Percentiles rank a stretch among this genome's conserved stretches.
phyloP scores from a whole-genome alignment of 2,888 invertebrate species.

The Cephus pulcher region DNA sequence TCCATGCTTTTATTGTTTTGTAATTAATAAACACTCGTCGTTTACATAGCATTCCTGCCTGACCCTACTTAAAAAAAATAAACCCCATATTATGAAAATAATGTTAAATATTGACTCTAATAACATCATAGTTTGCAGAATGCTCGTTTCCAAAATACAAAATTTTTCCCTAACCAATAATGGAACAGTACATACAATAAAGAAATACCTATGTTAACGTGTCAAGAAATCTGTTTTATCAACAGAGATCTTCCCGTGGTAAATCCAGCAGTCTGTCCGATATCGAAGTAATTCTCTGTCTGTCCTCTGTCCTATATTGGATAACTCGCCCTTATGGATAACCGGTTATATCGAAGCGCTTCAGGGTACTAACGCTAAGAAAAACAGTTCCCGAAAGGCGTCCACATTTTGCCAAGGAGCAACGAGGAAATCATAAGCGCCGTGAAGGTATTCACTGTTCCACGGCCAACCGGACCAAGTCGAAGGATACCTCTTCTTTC shows the following conservation, averaged over 20 bases:
- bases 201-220: background rate
- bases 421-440: conserved; percentile 37
- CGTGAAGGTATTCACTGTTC: conserved; percentile 22
- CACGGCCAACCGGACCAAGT: background rate
- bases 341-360: conserved; percentile 31
- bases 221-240: background rate
- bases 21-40: background rate
- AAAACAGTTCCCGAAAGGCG: conserved; percentile 62
- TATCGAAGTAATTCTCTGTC: background rate
- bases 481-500: conserved; percentile 25
- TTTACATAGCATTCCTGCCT: too few species aligned
- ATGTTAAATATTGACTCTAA: background rate
- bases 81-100: background rate
- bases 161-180: background rate
- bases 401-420: conserved; percentile 64
- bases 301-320: background rate
- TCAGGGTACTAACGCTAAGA: conserved; percentile 37
- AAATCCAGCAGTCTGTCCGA: background rate
- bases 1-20: background rate
- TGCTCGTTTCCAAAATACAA: background rate
- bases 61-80: too few species aligned
- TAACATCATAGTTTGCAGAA: background rate
- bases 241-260: background rate
- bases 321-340: conserved; percentile 31
- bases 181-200: background rate